Evolutionary conservation across 2,113 vertebrate species (phyloP), one percentile per base, ranked within the genome.

Genomic region (Perca fluviatilis): DNA sequence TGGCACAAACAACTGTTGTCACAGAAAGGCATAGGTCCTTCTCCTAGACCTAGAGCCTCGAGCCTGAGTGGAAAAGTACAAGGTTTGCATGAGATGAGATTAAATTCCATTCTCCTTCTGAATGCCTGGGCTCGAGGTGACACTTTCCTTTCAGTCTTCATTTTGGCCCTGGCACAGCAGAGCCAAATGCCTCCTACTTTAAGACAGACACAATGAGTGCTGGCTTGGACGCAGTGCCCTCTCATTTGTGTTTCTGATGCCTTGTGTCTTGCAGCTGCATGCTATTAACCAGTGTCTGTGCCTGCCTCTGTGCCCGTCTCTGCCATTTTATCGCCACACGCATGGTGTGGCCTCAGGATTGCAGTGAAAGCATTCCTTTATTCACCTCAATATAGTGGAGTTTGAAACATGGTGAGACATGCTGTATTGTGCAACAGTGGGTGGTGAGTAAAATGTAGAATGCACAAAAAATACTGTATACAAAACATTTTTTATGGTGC

Each of bases 21-120:
- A 80, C 62, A 85, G 69, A 68, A 82, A 85, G 75, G 77, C 74
- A 89, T 73, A 66, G 68, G 75, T 64, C 15, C 70, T 60, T 84
- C 82, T 61, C 74, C 74, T 66, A 64, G 56, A 79, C 40, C 74
- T 66, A 64, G 53, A 79, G 49, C 74, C 85, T 75, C 10, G 27
- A 91, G 82, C 61, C 65, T 30, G 72, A 91, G 80, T 93, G 94
- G 94, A 95, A 94, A 95, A 94, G 78, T 94, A 94, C 92, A 92
- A 91, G 77, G 74, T 87, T 92, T 21, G 53, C 72, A 77, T 85
- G 81, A 91, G 91, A 95, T 94, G 88, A 94, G 93, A 95, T 95
- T 93, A 93, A 94, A 94, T 94, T 95, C 92, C 92, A 82, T 91
- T 91, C 87, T 76, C 81, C 83, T 80, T 76, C 83, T 83, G 75